Percentiles rank a stretch among this genome's conserved stretches.
Evolutionary conservation across 2,888 invertebrate genomes (phyloP).

Genomic region (Rhabditophanes sp.): DNA sequence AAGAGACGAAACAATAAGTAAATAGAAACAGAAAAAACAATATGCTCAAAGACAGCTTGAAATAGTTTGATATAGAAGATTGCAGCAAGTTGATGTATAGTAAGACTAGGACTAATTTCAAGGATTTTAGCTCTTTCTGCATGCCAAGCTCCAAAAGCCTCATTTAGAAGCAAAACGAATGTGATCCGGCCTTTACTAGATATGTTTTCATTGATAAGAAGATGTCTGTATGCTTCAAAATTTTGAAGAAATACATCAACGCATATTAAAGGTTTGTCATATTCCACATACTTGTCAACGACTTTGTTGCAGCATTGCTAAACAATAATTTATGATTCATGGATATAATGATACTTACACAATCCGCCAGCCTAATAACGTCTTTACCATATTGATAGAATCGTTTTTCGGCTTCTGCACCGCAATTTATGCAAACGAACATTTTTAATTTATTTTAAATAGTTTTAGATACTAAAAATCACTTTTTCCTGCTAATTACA

Average conservation of each 20-base stretch:
- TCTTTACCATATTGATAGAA: constrained; percentile 26
- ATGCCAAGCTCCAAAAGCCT: too few relatives aligned
- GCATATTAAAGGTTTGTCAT: constrained; percentile 69
- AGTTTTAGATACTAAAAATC: too few relatives aligned
- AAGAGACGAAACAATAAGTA: too few relatives aligned
- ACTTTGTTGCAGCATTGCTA: constrained; percentile 60
- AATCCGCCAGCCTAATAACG: constrained; percentile 35
- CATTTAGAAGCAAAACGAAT: too few relatives aligned
- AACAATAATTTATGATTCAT: constrained; percentile 24
- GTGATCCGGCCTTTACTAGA: too few relatives aligned
- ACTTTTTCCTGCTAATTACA: too few relatives aligned
- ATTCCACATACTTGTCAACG: constrained; percentile 78
- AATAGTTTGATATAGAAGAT: too few relatives aligned
- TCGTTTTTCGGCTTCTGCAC: constrained; percentile 14
- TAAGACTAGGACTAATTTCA: too few relatives aligned
- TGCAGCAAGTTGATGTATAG: too few relatives aligned
- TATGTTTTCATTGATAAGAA: constrained; percentile 69
- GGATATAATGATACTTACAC: constrained; percentile 18
- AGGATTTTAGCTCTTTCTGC: too few relatives aligned
- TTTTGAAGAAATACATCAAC: constrained; percentile 69
- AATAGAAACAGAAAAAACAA: too few relatives aligned
- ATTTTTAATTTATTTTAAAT: background rate
- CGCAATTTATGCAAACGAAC: constrained; percentile 29
- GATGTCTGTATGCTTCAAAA: constrained; percentile 66
- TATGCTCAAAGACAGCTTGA: too few relatives aligned